These are phyloP conservation scores for Heterotis niloticus DNA, from an alignment of 2,113 vertebrate species.

Conservation along the genomic window DNA sequence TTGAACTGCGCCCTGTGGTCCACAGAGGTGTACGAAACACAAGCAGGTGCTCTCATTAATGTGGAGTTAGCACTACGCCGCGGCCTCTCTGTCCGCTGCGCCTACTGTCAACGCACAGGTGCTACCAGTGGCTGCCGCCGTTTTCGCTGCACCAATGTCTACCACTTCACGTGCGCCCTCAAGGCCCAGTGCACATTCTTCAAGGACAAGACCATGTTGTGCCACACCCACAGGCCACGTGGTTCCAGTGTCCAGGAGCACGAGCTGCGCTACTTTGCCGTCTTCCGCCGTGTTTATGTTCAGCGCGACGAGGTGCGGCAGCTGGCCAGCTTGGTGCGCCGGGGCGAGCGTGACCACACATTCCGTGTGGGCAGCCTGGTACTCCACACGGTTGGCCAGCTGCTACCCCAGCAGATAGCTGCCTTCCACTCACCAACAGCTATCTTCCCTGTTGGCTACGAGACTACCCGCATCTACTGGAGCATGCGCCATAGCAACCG, in stretches of 20 bases:
- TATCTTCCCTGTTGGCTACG: slow-evolving; percentile 88
- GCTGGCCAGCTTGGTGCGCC: slow-evolving; percentile 87
- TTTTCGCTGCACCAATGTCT: slow-evolving; percentile 90
- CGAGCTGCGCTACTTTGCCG: slow-evolving; percentile 85
- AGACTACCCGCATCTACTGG: slow-evolving; percentile 93
- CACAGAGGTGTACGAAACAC: slow-evolving; percentile 94
- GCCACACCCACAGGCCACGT: slow-evolving; percentile 85
- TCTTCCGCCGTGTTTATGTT: slow-evolving; percentile 89
- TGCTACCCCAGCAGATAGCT: slow-evolving; percentile 88
- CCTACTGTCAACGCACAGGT: slow-evolving; percentile 83
- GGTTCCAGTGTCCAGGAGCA: slow-evolving; percentile 69
- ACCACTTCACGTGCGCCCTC: slow-evolving; percentile 95
- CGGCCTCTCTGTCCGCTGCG: slow-evolving; percentile 84
- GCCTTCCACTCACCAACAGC: slow-evolving; percentile 79
- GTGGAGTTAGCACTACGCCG: slow-evolving; percentile 86
- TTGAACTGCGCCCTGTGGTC: slow-evolving; percentile 88
- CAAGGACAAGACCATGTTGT: slow-evolving; percentile 98
- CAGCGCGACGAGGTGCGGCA: slow-evolving; percentile 90
- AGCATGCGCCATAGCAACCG: slow-evolving; percentile 82
- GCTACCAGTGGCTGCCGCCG: slow-evolving; percentile 93
- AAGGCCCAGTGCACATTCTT: slow-evolving; percentile 97
- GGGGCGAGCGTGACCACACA: slow-evolving; percentile 85
- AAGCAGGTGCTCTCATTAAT: slow-evolving; percentile 95
- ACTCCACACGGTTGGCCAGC: slow-evolving; percentile 82
- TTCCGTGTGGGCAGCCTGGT: slow-evolving; percentile 92